Evolutionary conservation across 2,888 invertebrate genomes (phyloP).

Genomic region (Pollenia labialis): DNA sequence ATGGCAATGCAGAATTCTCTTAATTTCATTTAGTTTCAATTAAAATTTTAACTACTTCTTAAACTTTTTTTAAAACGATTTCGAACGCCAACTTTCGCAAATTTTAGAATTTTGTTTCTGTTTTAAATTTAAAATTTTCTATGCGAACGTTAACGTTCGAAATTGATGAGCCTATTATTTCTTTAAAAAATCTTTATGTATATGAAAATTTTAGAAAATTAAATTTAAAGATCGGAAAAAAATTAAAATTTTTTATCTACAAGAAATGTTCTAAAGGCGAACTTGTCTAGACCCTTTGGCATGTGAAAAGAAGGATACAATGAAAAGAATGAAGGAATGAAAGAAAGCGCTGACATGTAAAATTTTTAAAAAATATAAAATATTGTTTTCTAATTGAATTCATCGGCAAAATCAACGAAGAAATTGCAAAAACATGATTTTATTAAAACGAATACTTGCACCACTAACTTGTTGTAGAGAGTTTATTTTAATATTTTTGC

Average conservation of each 20-base stretch:
- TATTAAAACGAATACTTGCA: conserved; percentile 20
- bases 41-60: too few relatives aligned
- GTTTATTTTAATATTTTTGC: not conserved
- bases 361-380: not conserved
- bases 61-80: too few relatives aligned
- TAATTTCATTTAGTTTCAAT: too few relatives aligned
- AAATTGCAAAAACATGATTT: conserved; percentile 30
- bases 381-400: conserved; percentile 29
- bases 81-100: too few relatives aligned
- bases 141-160: too few relatives aligned
- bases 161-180: too few relatives aligned
- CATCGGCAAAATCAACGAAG: conserved; percentile 29
- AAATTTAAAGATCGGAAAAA: not conserved
- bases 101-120: too few relatives aligned
- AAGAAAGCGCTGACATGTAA: conserved; percentile 2
- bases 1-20: too few relatives aligned
- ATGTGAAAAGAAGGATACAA: not conserved
- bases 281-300: conserved; percentile 9
- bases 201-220: too few relatives aligned
- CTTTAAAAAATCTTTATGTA: too few relatives aligned
- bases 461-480: not conserved
- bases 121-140: too few relatives aligned
- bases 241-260: not conserved
- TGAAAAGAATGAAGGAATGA: not conserved
- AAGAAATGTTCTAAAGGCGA: conserved; percentile 2